phyloP scores from a whole-genome alignment of 2,888 invertebrate species.

The Melanophora roralis region DNA sequence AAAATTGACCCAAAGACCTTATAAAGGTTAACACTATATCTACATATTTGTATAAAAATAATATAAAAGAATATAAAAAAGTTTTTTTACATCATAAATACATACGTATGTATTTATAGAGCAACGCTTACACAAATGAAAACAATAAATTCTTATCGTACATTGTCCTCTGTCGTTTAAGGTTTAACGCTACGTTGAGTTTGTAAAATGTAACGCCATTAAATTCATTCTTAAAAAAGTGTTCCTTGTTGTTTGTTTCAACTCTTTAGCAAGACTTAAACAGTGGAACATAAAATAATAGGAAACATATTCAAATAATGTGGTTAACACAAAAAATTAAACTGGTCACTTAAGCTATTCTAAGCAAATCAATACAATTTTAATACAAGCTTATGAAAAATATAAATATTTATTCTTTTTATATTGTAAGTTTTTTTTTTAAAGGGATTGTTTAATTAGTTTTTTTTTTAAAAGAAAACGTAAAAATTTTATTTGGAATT shows the following conservation, averaged over 20 bases:
- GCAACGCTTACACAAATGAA: background rate
- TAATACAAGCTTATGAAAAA: no score
- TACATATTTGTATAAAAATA: background rate
- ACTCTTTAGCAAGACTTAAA: background rate
- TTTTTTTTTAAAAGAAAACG: no score
- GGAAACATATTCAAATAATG: background rate
- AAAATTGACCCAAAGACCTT: no score
- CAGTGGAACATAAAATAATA: background rate
- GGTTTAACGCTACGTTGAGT: slow-evolving; percentile 68
- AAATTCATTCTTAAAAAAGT: slow-evolving; percentile 49
- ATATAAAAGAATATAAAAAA: slow-evolving; percentile 3
- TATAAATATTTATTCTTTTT: no score
- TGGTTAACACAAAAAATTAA: no score
- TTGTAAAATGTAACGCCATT: slow-evolving; percentile 65
- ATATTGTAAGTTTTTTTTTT: no score
- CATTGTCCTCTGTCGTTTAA: slow-evolving; percentile 67
- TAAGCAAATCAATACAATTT: no score
- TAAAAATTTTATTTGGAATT: no score
- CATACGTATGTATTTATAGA: background rate
- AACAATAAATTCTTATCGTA: slow-evolving; percentile 69
- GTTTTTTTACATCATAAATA: slow-evolving; percentile 17
- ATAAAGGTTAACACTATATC: no score
- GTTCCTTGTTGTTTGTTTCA: slow-evolving; percentile 21
- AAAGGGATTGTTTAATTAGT: no score
- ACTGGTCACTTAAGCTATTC: no score